Evolutionary conservation across 2,113 vertebrate species (phyloP), one percentile per base, ranked within the genome.

Genomic region (Larimichthys crocea): DNA sequence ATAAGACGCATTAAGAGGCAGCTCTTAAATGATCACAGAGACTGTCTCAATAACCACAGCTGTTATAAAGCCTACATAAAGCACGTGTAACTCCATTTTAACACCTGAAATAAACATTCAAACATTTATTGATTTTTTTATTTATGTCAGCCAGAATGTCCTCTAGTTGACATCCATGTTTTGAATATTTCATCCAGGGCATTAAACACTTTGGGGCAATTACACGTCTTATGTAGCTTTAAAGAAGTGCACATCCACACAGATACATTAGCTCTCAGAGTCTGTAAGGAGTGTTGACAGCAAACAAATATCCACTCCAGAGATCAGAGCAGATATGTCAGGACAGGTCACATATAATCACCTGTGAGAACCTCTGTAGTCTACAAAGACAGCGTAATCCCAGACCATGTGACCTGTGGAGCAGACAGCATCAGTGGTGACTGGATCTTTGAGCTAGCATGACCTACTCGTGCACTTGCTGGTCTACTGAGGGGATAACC

Each of bases 351-450:
- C 80, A 86, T 81, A 90, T 94, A 93, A 87, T 95, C 95, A 95
- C 95, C 95, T 95, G 95, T 85, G 86, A 91, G 82, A 91, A 92
- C 89, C 86, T 89, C 87, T 91, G 86, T 92, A 85, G 91, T 81
- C 88, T 92, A 93, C 77, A 92, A 91, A 91, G 84, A 92, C 86
- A 62, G 83, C 76, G 65, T 91, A 92, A 93, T 93, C 91, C 93
- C 85, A 92, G 70, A 74, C 52, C 79, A 92, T 87, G 86, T 93
- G 93, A 95, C 93, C 95, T 95, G 93, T 77, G 88, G 88, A 92
- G 90, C 86, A 95, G 89, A 94, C 93, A 89, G 90, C 91, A 93
- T 90, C 89, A 87, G 88, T 86, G 79, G 80, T 91, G 91, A 93
- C 90, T 87, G 83, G 85, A 88, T 66, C 66, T 89, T 83, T 87